A percentile compares a stretch with the other conserved stretches of the same genome.
These are phyloP conservation scores for Heliconius ethilla DNA, from an alignment of 2,888 invertebrate species.

Conservation along the genomic window DNA sequence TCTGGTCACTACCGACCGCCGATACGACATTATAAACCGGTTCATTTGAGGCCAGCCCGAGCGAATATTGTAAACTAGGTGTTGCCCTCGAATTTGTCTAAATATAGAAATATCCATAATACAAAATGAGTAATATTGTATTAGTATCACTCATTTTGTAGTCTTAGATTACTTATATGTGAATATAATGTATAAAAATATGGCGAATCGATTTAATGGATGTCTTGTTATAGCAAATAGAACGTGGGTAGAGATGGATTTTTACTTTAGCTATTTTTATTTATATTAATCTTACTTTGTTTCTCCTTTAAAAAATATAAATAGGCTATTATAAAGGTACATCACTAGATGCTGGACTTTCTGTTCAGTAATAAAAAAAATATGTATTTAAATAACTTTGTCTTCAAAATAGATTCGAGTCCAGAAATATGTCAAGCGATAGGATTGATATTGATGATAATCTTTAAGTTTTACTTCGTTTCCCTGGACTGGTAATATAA, in stretches of 20 bases:
- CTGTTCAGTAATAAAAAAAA: not conserved
- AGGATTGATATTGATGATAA: too few species aligned
- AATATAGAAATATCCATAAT: constrained; percentile 16
- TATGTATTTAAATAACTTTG: too few species aligned
- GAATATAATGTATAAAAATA: constrained; percentile 1
- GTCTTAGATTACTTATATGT: constrained; percentile 1
- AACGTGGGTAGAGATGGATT: not conserved
- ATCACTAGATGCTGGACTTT: not conserved
- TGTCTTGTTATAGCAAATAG: not conserved
- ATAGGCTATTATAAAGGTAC: not conserved
- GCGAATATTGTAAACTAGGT: constrained; percentile 20
- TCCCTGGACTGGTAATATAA: too few species aligned
- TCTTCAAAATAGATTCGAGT: too few species aligned
- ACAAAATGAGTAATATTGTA: too few species aligned
- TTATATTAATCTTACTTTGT: not conserved
- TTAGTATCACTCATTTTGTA: not conserved
- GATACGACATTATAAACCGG: constrained; percentile 27
- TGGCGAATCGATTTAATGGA: constrained; percentile 6
- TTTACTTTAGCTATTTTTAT: not conserved
- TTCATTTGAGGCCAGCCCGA: constrained; percentile 25
- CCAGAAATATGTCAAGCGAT: too few species aligned
- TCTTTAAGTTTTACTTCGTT: too few species aligned
- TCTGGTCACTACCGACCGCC: constrained; percentile 10
- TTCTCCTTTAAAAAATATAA: not conserved
- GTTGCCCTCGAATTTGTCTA: constrained; percentile 27